phyloP scores from a whole-genome alignment of 2,797 vertebrate species.

The Margarornis squamiger region DNA sequence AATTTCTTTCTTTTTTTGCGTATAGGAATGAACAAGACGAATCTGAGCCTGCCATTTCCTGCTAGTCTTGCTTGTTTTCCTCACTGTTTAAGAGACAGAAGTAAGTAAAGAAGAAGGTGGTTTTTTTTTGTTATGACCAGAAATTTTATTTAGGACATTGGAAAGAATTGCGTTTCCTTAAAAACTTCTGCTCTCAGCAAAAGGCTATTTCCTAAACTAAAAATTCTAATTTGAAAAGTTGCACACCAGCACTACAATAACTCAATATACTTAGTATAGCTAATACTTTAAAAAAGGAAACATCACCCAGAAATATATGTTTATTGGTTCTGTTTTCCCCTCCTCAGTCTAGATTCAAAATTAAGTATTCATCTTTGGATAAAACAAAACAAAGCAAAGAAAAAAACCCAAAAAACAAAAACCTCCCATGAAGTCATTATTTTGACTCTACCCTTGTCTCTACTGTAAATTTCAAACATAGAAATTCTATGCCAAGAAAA shows the following conservation, averaged over 20 bases:
- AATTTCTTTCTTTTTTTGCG: background rate
- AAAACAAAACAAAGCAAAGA: background rate
- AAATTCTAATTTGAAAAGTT: background rate
- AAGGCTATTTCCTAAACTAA: background rate
- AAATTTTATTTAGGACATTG: background rate
- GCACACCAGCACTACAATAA: background rate
- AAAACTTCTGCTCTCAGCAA: background rate
- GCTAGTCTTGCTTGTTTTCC: background rate
- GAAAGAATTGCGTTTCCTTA: background rate
- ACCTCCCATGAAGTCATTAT: background rate
- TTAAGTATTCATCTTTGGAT: background rate
- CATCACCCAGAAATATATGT: rapidly evolving
- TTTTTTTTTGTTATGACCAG: background rate
- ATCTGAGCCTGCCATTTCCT: background rate
- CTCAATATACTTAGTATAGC: background rate
- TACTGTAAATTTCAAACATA: background rate
- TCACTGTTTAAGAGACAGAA: background rate
- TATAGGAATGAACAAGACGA: background rate
- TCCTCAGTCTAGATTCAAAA: background rate
- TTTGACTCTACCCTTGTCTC: background rate
- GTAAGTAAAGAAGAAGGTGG: background rate
- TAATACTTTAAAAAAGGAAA: background rate
- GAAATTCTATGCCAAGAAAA: background rate
- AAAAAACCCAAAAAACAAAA: no score
- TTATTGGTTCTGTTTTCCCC: rapidly evolving